Percentiles rank a stretch among this genome's conserved stretches.
phyloP scores from a whole-genome alignment of 2,797 vertebrate species.

The Catharus ustulatus region DNA sequence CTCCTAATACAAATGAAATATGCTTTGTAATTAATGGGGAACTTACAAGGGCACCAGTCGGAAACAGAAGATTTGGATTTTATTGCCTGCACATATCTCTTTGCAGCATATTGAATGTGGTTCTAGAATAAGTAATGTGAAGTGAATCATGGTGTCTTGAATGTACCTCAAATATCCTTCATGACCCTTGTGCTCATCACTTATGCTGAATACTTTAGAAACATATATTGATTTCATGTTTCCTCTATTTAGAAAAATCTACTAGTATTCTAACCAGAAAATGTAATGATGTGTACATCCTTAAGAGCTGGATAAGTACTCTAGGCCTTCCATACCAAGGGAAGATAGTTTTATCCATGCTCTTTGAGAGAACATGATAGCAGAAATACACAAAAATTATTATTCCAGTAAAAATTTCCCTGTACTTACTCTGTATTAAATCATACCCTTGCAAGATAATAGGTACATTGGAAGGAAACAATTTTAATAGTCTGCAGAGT shows the following conservation, averaged over 20 bases:
- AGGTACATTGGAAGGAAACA: neutral
- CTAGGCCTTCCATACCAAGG: neutral
- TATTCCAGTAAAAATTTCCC: neutral
- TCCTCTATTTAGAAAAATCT: neutral
- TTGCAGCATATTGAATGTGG: neutral
- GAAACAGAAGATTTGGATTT: neutral
- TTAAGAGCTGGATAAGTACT: neutral
- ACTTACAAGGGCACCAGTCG: neutral
- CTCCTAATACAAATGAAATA: neutral
- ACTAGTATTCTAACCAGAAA: neutral
- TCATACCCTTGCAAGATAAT: neutral
- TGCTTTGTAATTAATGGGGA: neutral
- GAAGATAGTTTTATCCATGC: neutral
- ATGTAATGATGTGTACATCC: neutral
- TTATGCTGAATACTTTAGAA: neutral
- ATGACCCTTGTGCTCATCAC: neutral
- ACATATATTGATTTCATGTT: neutral
- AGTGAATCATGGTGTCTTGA: neutral
- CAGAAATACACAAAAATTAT: neutral
- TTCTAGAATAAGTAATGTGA: neutral
- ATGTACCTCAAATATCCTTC: neutral
- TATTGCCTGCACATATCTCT: neutral
- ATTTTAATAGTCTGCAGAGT: neutral
- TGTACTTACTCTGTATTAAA: neutral
- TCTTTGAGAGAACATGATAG: neutral